Evolutionary conservation across 1,140 invertebrate species (phyloP), one percentile per base, ranked within the genome.

Genomic region (Hylyphantes graminicola): DNA sequence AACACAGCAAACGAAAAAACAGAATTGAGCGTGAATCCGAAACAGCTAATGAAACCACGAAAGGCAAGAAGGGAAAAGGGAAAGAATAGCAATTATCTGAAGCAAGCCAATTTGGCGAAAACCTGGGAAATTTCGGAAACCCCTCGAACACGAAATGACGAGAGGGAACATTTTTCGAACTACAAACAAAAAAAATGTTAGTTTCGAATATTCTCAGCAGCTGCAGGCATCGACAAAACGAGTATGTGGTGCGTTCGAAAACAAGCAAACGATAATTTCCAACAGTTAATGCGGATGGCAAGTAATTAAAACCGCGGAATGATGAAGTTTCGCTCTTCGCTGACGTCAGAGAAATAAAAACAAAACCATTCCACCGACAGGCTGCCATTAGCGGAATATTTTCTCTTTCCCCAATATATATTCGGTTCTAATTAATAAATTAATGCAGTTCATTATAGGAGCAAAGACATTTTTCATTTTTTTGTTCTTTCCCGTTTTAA

Each of bases 371-470:
- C 54, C 55, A 65, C 67, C 72, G 78, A 76, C 63, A 67, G 63
- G n/a, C 11, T 21, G 51, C 72, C 80, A 83, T 83, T 83, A 83
- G 72, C 80, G 68, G 35, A 81, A 81, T 81, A 53, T 51, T 72
- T 57, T 61, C 57, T n/a, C 57, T 57, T 35, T 50, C 51, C 6
- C 15, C 10, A 70, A 51, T 64, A 73, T 63, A 48, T 6, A 53
- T 48, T 48, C 51, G 51, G 51, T 74, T 83, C 72, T 65, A 83
- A 83, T 74, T 83, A 83, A 83, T 83, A 74, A 83, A 74, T 75
- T 83, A 83, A 74, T 59, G 61, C 15, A 15, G 19, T n/a, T 55
- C 76, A 78, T 78, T 67, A 78, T 74, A 48, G 35, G 5, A n/a
- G 48, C n/a, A 19, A 70, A 70, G 68, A 70, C 68, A 70, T 70